phyloP scores from a whole-genome alignment of 2,888 invertebrate genomes.

The Trissonchulus sp. region DNA sequence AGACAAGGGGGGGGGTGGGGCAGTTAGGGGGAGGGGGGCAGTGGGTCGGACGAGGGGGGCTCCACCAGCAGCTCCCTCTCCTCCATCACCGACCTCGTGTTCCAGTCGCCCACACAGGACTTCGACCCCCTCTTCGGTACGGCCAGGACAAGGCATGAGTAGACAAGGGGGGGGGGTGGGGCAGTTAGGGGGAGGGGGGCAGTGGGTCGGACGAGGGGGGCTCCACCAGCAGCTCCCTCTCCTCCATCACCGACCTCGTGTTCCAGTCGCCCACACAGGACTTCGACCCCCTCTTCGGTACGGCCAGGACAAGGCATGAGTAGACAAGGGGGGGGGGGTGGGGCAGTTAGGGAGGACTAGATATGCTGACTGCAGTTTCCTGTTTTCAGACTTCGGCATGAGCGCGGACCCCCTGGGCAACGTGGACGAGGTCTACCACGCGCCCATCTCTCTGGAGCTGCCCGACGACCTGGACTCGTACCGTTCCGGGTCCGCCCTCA shows the following conservation, averaged over 20 bases:
- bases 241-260: conserved; percentile 89
- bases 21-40: no score
- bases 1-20: no score
- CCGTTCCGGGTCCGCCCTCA: conserved; percentile 31
- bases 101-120: conserved; percentile 64
- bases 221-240: conserved; percentile 90
- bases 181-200: no score
- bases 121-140: conserved; percentile 30
- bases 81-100: conserved; percentile 89
- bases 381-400: conserved; percentile 25
- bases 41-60: conserved; percentile 87
- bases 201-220: conserved; percentile 90
- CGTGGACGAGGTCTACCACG: conserved; percentile 68
- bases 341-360: no score
- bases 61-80: conserved; percentile 93
- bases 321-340: no score
- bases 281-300: conserved; percentile 30
- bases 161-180: no score
- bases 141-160: conserved; percentile 14
- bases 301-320: conserved; percentile 8
- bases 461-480: conserved; percentile 60
- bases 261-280: conserved; percentile 66
- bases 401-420: conserved; percentile 39
- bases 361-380: no score
- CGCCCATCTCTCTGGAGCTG: conserved; percentile 79